These are phyloP conservation scores for Porites cylindrica DNA, from an alignment of 92 coral and sea anemone genomes.

Conservation along the genomic window DNA sequence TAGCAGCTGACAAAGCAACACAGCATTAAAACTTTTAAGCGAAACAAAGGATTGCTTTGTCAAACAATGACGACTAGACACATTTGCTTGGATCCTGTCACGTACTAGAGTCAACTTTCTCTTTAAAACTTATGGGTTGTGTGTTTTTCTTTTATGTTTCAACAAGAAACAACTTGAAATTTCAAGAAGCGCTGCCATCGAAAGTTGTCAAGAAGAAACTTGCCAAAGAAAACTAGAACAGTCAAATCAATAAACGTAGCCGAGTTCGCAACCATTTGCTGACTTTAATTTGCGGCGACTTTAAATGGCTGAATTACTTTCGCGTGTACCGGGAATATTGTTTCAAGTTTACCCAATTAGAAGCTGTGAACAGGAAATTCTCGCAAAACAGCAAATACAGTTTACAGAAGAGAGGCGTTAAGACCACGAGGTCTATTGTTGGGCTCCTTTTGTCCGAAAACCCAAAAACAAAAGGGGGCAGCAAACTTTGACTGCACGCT, in stretches of 20 bases:
- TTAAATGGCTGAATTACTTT: neutral
- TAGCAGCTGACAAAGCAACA: slow-evolving; percentile 79
- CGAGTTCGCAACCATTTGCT: neutral
- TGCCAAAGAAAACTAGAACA: neutral
- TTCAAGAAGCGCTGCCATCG: slow-evolving; percentile 74
- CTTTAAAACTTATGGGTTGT: slow-evolving; percentile 84
- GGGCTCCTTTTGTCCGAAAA: slow-evolving; percentile 41
- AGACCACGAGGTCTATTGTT: slow-evolving; percentile 75
- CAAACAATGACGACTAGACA: slow-evolving; percentile 70
- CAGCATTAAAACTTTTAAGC: slow-evolving; percentile 81
- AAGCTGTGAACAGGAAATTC: slow-evolving; percentile 48
- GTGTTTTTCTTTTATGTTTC: slow-evolving; percentile 84
- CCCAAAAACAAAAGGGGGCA: slow-evolving; percentile 29
- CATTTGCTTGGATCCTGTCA: slow-evolving; percentile 75
- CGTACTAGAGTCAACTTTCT: slow-evolving; percentile 78
- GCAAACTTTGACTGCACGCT: slow-evolving; percentile 49
- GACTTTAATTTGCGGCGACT: neutral
- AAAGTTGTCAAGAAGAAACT: slow-evolving; percentile 25
- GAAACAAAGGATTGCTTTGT: slow-evolving; percentile 67
- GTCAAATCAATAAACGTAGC: neutral
- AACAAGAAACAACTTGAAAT: slow-evolving; percentile 83
- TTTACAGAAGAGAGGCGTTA: slow-evolving; percentile 29
- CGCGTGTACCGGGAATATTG: neutral
- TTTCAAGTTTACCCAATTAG: slow-evolving; percentile 16
- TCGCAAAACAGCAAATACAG: slow-evolving; percentile 25